Base-by-base conservation (phyloP, 2,113 vertebrate species). In the Cynoglossus semilaevis region DNA sequence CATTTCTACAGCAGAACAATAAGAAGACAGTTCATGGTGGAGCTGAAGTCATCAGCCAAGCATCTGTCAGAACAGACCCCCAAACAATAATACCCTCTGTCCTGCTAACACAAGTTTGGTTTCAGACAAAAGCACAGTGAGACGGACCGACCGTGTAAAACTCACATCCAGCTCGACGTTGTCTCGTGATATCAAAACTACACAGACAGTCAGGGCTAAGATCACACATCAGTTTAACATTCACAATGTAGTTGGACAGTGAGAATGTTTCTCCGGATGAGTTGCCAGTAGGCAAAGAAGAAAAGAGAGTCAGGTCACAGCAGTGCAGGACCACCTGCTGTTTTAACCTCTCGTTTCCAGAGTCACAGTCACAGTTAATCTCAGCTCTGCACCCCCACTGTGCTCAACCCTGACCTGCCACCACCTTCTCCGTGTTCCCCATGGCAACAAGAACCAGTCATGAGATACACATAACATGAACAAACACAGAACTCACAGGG, bases 41-140 rank as follows among this genome's bases (percentile, higher is more conserved):
- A 71, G 74, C 86, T 91, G 89, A 90, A 86, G 89, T 91, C 88
- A 90, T 87, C 56, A 19, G 74, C 70, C 71, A 84, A 75, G 77
- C 84, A 87, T 91, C 76, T 58, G 15, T 86, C 87, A 82, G 77
- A 78, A 61, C 71, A 75, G 1, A 48, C 64, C 64, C 40, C 48
- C 17, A 45, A 64, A 90, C 89, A 91, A 87, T 77, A 67, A 19
- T 35, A 22, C 47, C 50, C 72, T 84, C 74, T 91, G 85, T 88
- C 58, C 54, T n/a, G 1, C 51, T 74, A 72, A 85, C 74, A 88
- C 83, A 83, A 87, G 58, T 73, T 88, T 89, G 72, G 70, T 76
- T 86, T 86, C 80, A 76, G 80, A 66, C 57, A 40, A 80, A 53
- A 53, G 41, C 19, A 43, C 9, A 9, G 66, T 59, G 63, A 35